phyloP scores from a whole-genome alignment of 2,888 invertebrate species.

The Eupithecia centaureata region DNA sequence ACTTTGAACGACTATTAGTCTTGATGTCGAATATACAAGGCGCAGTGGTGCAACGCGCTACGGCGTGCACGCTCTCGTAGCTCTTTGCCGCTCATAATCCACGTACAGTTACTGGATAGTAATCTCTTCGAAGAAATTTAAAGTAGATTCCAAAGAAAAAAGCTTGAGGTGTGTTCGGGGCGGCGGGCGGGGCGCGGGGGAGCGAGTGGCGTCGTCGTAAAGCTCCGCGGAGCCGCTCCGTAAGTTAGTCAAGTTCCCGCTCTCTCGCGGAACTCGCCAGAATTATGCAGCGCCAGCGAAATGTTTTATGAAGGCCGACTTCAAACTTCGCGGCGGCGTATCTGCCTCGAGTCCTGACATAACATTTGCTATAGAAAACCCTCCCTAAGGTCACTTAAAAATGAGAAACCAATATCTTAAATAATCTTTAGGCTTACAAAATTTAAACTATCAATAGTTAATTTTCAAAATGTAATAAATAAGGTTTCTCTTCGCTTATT shows the following conservation, averaged over 20 bases:
- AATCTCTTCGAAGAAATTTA: not conserved
- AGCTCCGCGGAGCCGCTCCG: conserved; percentile 21
- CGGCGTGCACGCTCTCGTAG: conserved; percentile 16
- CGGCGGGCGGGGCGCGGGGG: not conserved
- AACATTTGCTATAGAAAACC: not conserved
- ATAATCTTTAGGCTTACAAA: too few species aligned
- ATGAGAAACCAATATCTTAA: too few species aligned
- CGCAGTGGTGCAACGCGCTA: not conserved
- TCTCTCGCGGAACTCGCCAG: conserved; percentile 40
- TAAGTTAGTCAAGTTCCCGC: conserved; percentile 36
- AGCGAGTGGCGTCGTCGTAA: conserved; percentile 20
- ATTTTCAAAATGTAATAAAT: too few species aligned
- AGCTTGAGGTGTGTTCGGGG: not conserved
- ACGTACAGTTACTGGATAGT: not conserved
- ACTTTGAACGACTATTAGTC: too few species aligned
- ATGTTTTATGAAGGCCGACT: conserved; percentile 61
- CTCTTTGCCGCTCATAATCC: not conserved
- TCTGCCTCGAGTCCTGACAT: conserved; percentile 35
- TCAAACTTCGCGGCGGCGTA: conserved; percentile 54
- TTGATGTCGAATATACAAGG: not conserved
- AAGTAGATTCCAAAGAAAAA: not conserved
- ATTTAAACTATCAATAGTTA: too few species aligned
- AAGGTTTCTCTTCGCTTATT: too few species aligned
- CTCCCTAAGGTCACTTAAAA: not conserved
- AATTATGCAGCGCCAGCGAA: conserved; percentile 61